phyloP scores from a whole-genome alignment of 2,888 invertebrate species.

The Melipona bicolor region DNA sequence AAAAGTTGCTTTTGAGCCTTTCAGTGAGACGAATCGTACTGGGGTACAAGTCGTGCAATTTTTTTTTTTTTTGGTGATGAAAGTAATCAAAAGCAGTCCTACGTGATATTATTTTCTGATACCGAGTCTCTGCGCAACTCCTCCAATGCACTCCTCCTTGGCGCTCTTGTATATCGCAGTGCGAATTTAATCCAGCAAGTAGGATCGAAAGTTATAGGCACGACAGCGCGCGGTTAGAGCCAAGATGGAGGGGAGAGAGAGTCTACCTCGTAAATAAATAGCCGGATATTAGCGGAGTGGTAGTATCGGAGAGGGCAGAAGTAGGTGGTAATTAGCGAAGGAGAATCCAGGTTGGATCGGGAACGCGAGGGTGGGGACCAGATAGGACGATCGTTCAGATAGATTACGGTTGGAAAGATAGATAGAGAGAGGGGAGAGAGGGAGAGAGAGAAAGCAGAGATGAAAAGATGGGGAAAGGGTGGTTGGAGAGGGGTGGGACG shows the following conservation, averaged over 20 bases:
- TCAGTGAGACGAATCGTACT: too few relatives aligned
- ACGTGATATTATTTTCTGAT: not conserved
- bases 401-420: not conserved
- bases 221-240: not conserved
- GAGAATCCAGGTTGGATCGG: constrained; percentile 25
- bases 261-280: constrained; percentile 20
- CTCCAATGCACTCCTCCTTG: not conserved
- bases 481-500: not conserved
- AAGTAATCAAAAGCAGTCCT: not conserved
- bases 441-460: too few relatives aligned
- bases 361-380: not conserved
- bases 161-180: not conserved
- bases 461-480: not conserved
- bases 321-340: constrained; percentile 33
- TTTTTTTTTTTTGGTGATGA: not conserved
- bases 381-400: not conserved
- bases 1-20: too few relatives aligned
- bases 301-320: not conserved
- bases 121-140: not conserved
- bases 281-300: constrained; percentile 21
- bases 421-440: not conserved
- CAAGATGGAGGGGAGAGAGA: not conserved
- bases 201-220: not conserved
- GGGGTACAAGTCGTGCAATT: too few relatives aligned
- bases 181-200: not conserved